Percentiles rank a stretch among this genome's conserved stretches.
Evolutionary conservation across 2,888 invertebrate species (phyloP).

Genomic region (Drosophila rellima): DNA sequence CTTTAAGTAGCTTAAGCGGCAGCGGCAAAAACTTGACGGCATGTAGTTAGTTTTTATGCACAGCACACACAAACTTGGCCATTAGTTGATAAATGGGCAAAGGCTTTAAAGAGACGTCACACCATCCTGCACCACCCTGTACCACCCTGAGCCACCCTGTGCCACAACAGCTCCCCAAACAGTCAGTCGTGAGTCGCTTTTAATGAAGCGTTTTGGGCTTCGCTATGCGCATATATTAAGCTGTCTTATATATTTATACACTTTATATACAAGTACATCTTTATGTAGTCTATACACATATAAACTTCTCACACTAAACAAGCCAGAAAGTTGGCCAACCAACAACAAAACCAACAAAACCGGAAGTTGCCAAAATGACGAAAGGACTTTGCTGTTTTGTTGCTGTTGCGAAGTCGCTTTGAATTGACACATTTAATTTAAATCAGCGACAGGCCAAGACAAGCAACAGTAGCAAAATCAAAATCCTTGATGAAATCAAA

Average conservation of each 20-base stretch:
- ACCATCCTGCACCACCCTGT: neutral
- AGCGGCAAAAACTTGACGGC: conserved; percentile 53
- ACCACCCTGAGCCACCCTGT: neutral
- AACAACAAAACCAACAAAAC: conserved; percentile 30
- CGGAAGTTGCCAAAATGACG: conserved; percentile 62
- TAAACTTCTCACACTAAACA: conserved; percentile 27
- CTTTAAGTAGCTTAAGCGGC: conserved; percentile 75
- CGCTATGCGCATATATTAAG: conserved; percentile 56
- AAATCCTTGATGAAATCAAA: conserved; percentile 53
- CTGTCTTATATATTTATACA: conserved; percentile 14
- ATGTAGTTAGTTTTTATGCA: conserved; percentile 76
- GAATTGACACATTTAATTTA: conserved; percentile 55
- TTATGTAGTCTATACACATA: conserved; percentile 9
- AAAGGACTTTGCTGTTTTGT: conserved; percentile 26
- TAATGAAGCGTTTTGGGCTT: conserved; percentile 69
- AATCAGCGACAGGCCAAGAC: conserved; percentile 49
- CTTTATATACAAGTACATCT: neutral
- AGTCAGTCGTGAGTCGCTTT: conserved; percentile 57
- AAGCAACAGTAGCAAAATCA: conserved; percentile 50
- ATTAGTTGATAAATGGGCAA: conserved; percentile 78
- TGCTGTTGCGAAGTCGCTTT: conserved; percentile 3
- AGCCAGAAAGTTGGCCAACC: conserved; percentile 54
- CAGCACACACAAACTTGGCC: conserved; percentile 78
- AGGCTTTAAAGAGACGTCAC: conserved; percentile 65
- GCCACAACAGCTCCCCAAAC: neutral